phyloP scores from a whole-genome alignment of 2,797 vertebrate genomes.

The Pyrrhura leucotis region DNA sequence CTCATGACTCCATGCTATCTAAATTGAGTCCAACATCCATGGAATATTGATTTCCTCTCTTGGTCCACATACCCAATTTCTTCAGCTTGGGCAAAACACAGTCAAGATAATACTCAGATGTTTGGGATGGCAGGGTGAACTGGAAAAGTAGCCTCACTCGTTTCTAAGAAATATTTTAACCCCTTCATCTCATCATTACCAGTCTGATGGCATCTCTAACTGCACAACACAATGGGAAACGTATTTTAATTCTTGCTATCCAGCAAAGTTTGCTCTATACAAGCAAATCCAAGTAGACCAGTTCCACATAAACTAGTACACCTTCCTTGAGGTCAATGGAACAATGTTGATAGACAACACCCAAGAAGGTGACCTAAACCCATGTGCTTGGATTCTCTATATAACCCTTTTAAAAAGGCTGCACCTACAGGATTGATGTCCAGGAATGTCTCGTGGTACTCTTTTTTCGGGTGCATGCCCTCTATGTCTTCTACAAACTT shows the following conservation, averaged over 20 bases:
- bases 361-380: not conserved
- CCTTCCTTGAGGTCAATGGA: not conserved
- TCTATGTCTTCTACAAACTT: conserved; percentile 81
- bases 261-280: not conserved
- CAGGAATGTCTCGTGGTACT: conserved; percentile 86
- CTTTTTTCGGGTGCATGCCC: conserved; percentile 88
- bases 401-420: not conserved
- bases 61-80: not conserved
- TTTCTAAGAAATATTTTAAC: not conserved
- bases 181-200: not conserved
- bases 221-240: not conserved
- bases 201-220: not conserved
- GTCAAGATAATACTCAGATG: not conserved
- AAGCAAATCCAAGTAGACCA: not conserved
- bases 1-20: not conserved
- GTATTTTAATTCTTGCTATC: not conserved
- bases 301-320: not conserved
- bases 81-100: not conserved
- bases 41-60: not conserved
- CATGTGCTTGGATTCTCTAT: not conserved
- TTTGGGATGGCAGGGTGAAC: not conserved
- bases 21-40: not conserved
- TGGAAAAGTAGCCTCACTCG: not conserved
- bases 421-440: conserved; percentile 91
- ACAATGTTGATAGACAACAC: accelerated